A percentile compares a stretch with the other conserved stretches of the same genome.
These are phyloP conservation scores for Rhyacophila evoluta DNA, from an alignment of 2,888 invertebrate species.

Conservation along the genomic window DNA sequence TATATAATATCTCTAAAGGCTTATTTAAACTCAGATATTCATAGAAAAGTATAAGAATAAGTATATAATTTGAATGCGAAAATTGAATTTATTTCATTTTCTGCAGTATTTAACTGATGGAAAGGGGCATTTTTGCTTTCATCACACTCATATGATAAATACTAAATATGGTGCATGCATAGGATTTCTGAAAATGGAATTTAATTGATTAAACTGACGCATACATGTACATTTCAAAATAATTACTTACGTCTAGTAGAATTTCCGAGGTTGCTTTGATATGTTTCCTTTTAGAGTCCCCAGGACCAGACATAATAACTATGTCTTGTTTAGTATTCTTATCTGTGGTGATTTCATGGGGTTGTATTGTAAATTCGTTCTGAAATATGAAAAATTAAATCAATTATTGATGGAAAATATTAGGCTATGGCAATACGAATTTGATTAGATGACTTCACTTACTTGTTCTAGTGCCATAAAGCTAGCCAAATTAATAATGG, in stretches of 20 bases:
- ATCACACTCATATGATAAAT: too few species aligned
- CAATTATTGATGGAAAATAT: too few species aligned
- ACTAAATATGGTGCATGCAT: too few species aligned
- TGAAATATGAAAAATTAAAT: conserved; percentile 57
- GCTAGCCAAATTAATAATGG: conserved; percentile 78
- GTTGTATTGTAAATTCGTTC: conserved; percentile 69
- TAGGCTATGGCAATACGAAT: too few species aligned
- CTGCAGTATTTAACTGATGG: too few species aligned
- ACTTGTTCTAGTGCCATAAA: conserved; percentile 78
- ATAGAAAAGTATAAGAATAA: too few species aligned
- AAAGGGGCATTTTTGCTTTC: too few species aligned
- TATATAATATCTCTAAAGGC: too few species aligned
- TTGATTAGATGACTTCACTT: conserved; percentile 57
- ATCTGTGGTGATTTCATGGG: conserved; percentile 60
- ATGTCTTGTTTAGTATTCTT: conserved; percentile 63
- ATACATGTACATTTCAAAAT: neutral
- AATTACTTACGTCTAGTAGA: conserved; percentile 64
- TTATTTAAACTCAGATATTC: too few species aligned
- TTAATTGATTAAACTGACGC: neutral
- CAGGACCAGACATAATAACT: conserved; percentile 68
- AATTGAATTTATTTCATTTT: too few species aligned
- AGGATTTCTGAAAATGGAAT: too few species aligned
- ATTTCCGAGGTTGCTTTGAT: conserved; percentile 65
- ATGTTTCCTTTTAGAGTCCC: conserved; percentile 64
- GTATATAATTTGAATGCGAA: too few species aligned